These are phyloP conservation scores for Carduelis carduelis DNA, from an alignment of 2,797 vertebrate genomes.

Conservation along the genomic window DNA sequence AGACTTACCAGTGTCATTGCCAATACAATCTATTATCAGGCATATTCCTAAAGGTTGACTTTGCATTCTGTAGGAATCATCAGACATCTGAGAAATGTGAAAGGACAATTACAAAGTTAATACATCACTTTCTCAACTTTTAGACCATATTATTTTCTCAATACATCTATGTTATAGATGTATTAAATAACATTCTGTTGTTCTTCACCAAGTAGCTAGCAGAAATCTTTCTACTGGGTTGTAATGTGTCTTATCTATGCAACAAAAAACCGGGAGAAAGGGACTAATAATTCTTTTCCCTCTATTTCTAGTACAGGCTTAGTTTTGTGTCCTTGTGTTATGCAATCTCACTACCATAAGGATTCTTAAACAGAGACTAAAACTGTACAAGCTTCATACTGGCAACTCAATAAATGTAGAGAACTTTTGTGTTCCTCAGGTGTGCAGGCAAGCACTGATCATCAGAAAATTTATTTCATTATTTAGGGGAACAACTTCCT, in stretches of 20 bases:
- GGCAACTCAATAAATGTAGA: not conserved
- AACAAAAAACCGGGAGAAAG: not conserved
- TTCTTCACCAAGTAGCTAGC: not conserved
- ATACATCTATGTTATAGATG: not conserved
- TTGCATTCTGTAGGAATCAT: conserved; percentile 81
- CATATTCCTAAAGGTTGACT: conserved; percentile 83
- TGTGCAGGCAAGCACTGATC: not conserved
- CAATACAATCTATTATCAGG: conserved; percentile 91
- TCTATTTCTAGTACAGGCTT: not conserved
- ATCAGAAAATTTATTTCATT: not conserved
- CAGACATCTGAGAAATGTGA: conserved; percentile 43
- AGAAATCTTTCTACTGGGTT: not conserved
- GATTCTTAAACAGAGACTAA: not conserved
- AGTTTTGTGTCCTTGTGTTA: not conserved
- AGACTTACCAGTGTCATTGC: conserved; percentile 84
- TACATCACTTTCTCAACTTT: not conserved
- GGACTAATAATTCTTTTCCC: not conserved
- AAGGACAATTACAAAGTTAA: not conserved
- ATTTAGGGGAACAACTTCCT: not conserved
- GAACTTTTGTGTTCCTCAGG: not conserved
- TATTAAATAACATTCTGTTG: not conserved
- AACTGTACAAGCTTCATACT: not conserved
- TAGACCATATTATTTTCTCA: not conserved
- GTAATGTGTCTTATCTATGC: not conserved
- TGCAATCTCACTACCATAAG: not conserved